Base-by-base conservation (phyloP, 2,113 vertebrate genomes). In the Dipodomys ordii region DNA sequence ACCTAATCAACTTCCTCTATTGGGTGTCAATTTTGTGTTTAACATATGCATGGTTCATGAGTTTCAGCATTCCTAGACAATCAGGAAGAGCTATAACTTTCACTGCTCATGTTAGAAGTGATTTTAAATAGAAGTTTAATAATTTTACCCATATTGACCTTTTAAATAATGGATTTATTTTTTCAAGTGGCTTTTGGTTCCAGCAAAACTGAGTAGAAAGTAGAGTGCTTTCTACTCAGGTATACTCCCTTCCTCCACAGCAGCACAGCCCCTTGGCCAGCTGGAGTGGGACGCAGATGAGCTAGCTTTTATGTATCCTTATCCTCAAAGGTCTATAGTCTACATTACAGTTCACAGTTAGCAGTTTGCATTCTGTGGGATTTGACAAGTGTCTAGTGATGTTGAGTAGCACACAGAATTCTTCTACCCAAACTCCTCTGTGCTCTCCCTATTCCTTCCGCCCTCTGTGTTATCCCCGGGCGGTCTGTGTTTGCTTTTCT, bases 11-110 rank as follows among this genome's bases (percentile, higher is more conserved):
- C 12, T 9, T 53, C 8, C 49, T 57, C 53, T 57, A 57, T 57
- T 57, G 53, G 15, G 53, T 57, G 53, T 57, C 15, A 35, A 64
- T 90, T 92, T 89, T 85, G 9, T 87, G 90, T 73, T 57, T 20
- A 76, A 39, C 79, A 65, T 92, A 88, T 77, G 88, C 22, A 86
- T 81, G 46, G 46, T 76, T 87, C 15, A 78, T 86, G 71, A 18
- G 16, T 87, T 86, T 83, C 46, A 87, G 19, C 6, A 44, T 86
- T 86, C 76, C 35, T 91, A 57, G 7, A 39, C 28, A 35, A 44
- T 83, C 9, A 93, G 15, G 30, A 93, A 87, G 25, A 86, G 6
- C 62, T 2, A 62, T 86, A 78, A 73, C 57, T 94, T 20, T 76
- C 69, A 7, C 7, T 87, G 6, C 0, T 81, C 86, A n/a, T 79